Evolutionary conservation across 2,797 vertebrate species (phyloP), one percentile per base, ranked within the genome.

Genomic region (Propithecus deckenii): DNA sequence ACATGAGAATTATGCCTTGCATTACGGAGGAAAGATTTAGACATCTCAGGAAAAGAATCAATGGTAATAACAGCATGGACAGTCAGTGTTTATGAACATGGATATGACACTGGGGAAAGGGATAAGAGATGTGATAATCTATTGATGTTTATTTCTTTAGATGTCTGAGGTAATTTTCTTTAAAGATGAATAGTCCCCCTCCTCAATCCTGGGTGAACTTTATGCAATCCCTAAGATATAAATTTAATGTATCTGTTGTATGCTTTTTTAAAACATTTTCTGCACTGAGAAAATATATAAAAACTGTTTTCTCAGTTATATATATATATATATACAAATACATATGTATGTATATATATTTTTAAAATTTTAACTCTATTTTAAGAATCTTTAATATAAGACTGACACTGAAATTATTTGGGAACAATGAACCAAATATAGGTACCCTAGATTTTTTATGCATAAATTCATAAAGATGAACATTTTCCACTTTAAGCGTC

Each of bases 401-500:
- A 20, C 0, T 50, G 25, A 76, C 25, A n/a, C 1, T 30, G 9
- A 89, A 46, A 59, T 35, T 76, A 28, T 93, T 65, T 80, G 18
- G 11, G 5, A 50, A 46, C 2, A 65, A 32, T 48, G 18, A 75
- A 61, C 0, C 2, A 74, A 87, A 89, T 75, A 46, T 18, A 0
- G 7, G 1, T 52, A 48, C 0, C 0, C 1, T 74, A 46, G 1
- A 43, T 35, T 38, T 43, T 83, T 4, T 35, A 17, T 38, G 41
- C 0, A n/a, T 7, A 75, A 15, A 75, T 85, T 55, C 17, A 74
- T 81, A 22, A 50, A 57, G 0, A 38, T 11, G 38, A 48, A 8
- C 0, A 15, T 72, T 92, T 74, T 32, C 59, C 17, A 57, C 7
- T 25, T 22, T 41, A 86, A 50, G 11, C 30, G 38, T n/a, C 4